Evolutionary conservation across 2,797 vertebrate genomes (phyloP).

Genomic region (Emydoidea blandingii): DNA sequence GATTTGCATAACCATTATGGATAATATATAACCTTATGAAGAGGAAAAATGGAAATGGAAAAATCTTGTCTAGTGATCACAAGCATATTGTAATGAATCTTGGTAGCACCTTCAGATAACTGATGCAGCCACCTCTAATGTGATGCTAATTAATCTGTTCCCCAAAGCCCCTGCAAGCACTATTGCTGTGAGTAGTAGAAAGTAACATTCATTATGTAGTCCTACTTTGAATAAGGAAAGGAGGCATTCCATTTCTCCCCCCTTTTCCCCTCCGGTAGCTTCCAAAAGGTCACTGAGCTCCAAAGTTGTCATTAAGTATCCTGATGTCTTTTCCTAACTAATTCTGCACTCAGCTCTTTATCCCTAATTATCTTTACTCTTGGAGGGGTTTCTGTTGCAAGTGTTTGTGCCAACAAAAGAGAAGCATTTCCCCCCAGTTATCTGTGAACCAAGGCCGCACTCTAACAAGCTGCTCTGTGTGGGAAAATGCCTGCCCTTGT

Average conservation of each 20-base stretch:
- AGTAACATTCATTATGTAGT: background rate
- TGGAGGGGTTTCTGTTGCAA: background rate
- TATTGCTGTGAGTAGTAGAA: background rate
- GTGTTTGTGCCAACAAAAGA: background rate
- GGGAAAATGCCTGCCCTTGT: background rate
- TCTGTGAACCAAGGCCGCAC: background rate
- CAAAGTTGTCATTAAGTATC: background rate
- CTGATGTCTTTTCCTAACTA: background rate
- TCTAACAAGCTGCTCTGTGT: too few species aligned
- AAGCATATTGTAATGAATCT: background rate
- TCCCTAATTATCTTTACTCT: background rate
- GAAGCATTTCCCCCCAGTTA: background rate
- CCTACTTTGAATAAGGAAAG: background rate
- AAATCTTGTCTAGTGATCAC: background rate
- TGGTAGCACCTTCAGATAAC: background rate
- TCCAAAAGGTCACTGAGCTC: background rate
- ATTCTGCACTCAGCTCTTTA: background rate
- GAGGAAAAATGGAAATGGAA: background rate
- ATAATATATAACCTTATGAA: background rate
- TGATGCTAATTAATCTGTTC: background rate
- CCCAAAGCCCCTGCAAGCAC: background rate
- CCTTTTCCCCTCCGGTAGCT: rapidly evolving
- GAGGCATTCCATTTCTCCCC: background rate
- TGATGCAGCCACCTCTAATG: background rate
- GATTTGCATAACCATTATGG: background rate